Conservation (phyloP, 2,888 invertebrate genomes). For the Drosophila paranaensis region DNA sequence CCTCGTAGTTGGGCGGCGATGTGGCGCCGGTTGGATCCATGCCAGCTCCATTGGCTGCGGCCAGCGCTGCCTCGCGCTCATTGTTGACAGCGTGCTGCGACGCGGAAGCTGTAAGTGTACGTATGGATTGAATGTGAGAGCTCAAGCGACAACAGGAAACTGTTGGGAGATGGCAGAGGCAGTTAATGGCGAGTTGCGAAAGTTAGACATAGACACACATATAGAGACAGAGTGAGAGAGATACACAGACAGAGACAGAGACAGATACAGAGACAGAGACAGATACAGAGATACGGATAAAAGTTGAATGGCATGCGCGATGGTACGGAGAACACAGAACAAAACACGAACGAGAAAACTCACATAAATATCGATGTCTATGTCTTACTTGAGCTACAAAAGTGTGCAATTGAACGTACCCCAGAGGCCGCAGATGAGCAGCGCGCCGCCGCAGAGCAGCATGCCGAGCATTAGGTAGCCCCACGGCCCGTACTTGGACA, state of each 20-base stretch:
- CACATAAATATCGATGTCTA: conserved; percentile 61
- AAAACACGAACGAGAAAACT: conserved; percentile 46
- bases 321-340: conserved; percentile 29
- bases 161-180: conserved; percentile 36
- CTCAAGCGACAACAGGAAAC: conserved; percentile 81
- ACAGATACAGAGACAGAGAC: conserved; percentile 1
- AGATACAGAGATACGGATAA: conserved; percentile 15
- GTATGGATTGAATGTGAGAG: conserved; percentile 82
- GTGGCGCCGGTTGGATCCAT: conserved; percentile 67
- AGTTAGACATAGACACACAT: conserved; percentile 46
- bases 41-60: conserved; percentile 69
- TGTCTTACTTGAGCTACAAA: conserved; percentile 63
- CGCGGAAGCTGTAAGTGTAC: conserved; percentile 83
- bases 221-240: conserved; percentile 12
- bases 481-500: conserved; percentile 90
- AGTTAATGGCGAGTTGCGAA: conserved; percentile 37
- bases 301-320: conserved; percentile 35
- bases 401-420: conserved; percentile 83
- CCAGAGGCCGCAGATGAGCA: conserved; percentile 90
- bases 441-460: conserved; percentile 89
- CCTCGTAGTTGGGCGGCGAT: conserved; percentile 88
- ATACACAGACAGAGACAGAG: conserved; percentile 1
- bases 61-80: conserved; percentile 82
- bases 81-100: conserved; percentile 84
- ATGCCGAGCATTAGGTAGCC: conserved; percentile 90